Evolutionary conservation across 2,888 invertebrate species (phyloP), one percentile per base, ranked within the genome.

Genomic region (Morpho helenor): DNA sequence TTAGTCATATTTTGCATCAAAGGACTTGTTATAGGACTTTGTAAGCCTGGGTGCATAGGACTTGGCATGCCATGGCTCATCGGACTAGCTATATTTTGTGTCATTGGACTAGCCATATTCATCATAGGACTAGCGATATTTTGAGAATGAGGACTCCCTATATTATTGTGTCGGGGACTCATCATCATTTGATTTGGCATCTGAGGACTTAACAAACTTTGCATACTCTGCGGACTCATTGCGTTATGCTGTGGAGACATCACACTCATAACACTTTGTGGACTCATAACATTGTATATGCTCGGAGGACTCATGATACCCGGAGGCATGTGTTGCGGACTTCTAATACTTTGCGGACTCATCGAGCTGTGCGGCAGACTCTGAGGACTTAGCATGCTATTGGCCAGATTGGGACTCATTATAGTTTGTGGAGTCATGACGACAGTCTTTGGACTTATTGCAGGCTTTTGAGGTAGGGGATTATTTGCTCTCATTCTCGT

Each of bases 161-260:
- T 77, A 56, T 84, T 85, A 49, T 81, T 83, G 55, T 85, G 84
- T 45, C 84, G 74, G 23, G 87, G 86, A 65, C 90, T 91, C 90
- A 90, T 89, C 74, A 85, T 82, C 61, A 89, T 85, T 69, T 88
- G 89, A 65, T 81, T 88, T 1, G 88, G 72, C 82, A 87, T 87
- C 70, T 87, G 89, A 9, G 89, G 89, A 62, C 89, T 89, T 86
- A 88, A 81, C 8, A 88, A 65, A 49, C 85, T 87, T 63, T 84
- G 88, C 80, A 87, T 87, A 57, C 86, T 89, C 68, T 88, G 87
- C 1, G 90, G 89, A 59, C 89, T 90, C 89, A 90, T 87, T 0
- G 83, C 86, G 46, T 87, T 88, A 58, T 90, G 86, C 66, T 84
- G 88, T 4, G 88, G 87, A 45, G 87, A 88, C 87, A 88, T 88